phyloP scores from a whole-genome alignment of 2,113 vertebrate species.

The Scopus umbretta region DNA sequence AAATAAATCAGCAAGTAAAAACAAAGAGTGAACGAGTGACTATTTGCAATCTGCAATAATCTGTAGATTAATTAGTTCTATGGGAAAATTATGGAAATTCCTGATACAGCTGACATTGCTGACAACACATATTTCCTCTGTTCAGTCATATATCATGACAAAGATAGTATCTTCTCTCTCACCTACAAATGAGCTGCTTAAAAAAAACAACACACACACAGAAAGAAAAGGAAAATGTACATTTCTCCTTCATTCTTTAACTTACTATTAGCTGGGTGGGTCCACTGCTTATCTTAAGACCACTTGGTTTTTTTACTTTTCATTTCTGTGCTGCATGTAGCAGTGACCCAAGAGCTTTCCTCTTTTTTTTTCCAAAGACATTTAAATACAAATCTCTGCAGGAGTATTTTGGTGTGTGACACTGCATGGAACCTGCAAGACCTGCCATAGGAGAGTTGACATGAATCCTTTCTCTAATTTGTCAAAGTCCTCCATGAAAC shows the following conservation, averaged over 20 bases:
- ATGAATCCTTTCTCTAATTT: slow-evolving; percentile 24
- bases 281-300: neutral
- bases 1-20: neutral
- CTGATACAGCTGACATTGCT: neutral
- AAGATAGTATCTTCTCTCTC: neutral
- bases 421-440: neutral
- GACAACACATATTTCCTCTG: neutral
- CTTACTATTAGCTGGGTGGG: neutral
- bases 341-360: neutral
- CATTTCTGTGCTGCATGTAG: neutral
- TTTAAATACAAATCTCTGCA: slow-evolving; percentile 29
- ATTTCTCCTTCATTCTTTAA: neutral
- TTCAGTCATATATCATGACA: neutral
- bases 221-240: neutral
- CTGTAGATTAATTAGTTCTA: neutral
- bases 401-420: neutral
- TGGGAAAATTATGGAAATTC: neutral
- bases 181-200: neutral
- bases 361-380: neutral
- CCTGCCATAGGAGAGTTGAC: neutral
- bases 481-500: neutral
- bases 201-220: neutral
- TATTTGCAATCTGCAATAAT: neutral
- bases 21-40: neutral
- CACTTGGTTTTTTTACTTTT: neutral